A percentile compares a stretch with the other conserved stretches of the same genome.
These are phyloP conservation scores for Seriola quinqueradiata DNA, from an alignment of 2,113 vertebrate genomes.

Conservation along the genomic window DNA sequence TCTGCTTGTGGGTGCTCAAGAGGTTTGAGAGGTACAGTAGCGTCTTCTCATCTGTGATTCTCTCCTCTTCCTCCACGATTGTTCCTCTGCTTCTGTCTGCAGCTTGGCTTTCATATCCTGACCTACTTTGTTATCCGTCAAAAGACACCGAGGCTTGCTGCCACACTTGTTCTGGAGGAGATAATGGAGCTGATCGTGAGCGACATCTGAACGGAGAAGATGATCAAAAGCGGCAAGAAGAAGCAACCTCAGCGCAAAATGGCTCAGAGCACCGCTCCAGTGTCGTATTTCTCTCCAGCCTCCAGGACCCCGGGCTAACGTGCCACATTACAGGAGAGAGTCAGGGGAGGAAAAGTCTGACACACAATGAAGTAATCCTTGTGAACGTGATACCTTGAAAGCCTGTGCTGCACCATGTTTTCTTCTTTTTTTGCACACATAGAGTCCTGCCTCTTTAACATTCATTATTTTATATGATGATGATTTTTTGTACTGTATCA, in stretches of 20 bases:
- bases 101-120: slow-evolving; percentile 64
- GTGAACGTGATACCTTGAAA: slow-evolving; percentile 51
- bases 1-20: not conserved
- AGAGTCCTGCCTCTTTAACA: not conserved
- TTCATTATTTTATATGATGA: not conserved
- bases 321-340: slow-evolving; percentile 35
- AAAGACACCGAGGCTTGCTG: slow-evolving; percentile 47
- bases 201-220: slow-evolving; percentile 20
- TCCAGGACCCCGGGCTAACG: slow-evolving; percentile 22
- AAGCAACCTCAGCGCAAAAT: slow-evolving; percentile 51
- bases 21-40: not conserved
- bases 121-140: slow-evolving; percentile 68
- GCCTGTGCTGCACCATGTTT: slow-evolving; percentile 1
- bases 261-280: slow-evolving; percentile 4
- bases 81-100: slow-evolving; percentile 51
- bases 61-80: slow-evolving; percentile 37
- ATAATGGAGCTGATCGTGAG: slow-evolving; percentile 49
- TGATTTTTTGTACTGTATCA: not conserved
- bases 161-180: slow-evolving; percentile 38
- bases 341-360: not conserved
- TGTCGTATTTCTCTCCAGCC: slow-evolving; percentile 54
- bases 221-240: slow-evolving; percentile 56
- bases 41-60: not conserved
- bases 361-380: slow-evolving; percentile 55
- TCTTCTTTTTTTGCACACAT: not conserved